Evolutionary conservation across 2,797 vertebrate species (phyloP).

Genomic region (Gallinago stenura): DNA sequence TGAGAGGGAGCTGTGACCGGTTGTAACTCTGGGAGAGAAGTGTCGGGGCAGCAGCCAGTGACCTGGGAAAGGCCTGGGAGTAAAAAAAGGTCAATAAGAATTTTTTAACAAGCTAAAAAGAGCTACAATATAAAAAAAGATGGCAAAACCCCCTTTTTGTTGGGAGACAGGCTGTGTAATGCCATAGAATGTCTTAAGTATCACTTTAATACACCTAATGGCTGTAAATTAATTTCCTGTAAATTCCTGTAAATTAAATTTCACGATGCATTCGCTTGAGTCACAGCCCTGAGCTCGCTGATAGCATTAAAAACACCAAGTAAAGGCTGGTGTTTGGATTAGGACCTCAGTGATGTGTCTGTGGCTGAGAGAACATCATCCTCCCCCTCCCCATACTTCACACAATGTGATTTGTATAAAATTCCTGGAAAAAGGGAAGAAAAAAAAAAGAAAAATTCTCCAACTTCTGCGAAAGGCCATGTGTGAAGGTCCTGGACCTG

Average conservation of each 20-base stretch:
- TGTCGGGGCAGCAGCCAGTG: neutral
- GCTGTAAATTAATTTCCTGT: neutral
- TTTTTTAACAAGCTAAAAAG: neutral
- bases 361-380: constrained; percentile 82
- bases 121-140: neutral
- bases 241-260: too few relatives aligned
- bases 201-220: neutral
- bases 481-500: neutral
- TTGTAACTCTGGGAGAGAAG: fast-evolving
- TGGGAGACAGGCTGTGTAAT: neutral
- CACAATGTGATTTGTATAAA: constrained; percentile 77
- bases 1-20: neutral
- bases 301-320: constrained; percentile 82
- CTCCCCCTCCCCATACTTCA: constrained; percentile 80
- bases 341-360: constrained; percentile 83
- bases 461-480: neutral
- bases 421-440: constrained; percentile 72
- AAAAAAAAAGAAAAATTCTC: neutral
- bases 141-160: fast-evolving
- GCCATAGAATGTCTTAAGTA: neutral
- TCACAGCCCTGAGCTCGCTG: constrained; percentile 73
- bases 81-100: neutral
- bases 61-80: neutral
- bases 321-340: constrained; percentile 79
- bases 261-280: constrained; percentile 67